phyloP scores from a whole-genome alignment of 2,797 vertebrate genomes.

The Rhadinocentrus ornatus region DNA sequence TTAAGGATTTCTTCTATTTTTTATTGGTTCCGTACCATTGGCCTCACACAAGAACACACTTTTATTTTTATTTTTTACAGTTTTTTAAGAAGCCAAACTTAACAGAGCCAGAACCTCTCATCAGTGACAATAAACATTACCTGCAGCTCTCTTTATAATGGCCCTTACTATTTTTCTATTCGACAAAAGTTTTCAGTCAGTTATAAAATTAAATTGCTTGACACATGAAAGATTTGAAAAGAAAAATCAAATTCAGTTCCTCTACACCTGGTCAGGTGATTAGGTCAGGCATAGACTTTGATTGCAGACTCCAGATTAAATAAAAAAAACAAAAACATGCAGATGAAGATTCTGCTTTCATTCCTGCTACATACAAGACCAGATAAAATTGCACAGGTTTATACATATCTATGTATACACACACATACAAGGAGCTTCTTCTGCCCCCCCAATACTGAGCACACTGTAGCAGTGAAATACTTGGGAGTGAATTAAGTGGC shows the following conservation, averaged over 20 bases:
- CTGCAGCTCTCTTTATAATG: not conserved
- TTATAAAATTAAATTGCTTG: not conserved
- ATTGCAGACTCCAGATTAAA: no score
- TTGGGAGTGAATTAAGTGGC: slow-evolving; percentile 57
- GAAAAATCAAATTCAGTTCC: not conserved
- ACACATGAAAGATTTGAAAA: not conserved
- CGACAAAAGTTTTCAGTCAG: not conserved
- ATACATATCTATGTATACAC: not conserved
- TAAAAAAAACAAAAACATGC: no score
- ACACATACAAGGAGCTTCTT: slow-evolving; percentile 14
- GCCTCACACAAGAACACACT: not conserved
- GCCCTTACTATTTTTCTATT: not conserved
- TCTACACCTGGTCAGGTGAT: not conserved
- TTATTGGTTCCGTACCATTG: not conserved
- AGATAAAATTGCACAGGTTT: not conserved
- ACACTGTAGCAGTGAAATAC: slow-evolving; percentile 25
- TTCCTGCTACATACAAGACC: not conserved
- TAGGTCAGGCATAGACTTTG: not conserved
- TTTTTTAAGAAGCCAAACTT: not conserved
- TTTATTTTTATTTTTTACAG: no score
- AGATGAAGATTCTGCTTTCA: not conserved
- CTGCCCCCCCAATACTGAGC: slow-evolving; percentile 27
- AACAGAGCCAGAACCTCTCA: not conserved
- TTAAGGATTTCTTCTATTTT: not conserved
- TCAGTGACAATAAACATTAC: not conserved